Conservation (phyloP, 2,888 invertebrate genomes). For the Tryphoninae sp. region DNA sequence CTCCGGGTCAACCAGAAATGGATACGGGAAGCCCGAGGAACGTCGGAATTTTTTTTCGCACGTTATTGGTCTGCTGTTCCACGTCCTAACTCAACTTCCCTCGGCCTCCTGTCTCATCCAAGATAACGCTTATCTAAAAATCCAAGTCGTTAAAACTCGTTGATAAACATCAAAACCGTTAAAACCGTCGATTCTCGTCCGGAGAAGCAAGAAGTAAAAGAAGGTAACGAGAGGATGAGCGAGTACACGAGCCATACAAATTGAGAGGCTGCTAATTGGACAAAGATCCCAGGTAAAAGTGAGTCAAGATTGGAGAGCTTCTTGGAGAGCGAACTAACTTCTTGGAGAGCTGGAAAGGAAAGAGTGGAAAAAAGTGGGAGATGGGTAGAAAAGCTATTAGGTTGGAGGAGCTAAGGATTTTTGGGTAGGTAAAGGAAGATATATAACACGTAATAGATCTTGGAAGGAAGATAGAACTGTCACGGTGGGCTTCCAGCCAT, state of each 20-base stretch:
- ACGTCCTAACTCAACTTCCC: background rate
- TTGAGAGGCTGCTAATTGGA: conserved; percentile 55
- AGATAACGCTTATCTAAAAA: too few relatives aligned
- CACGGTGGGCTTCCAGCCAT: conserved; percentile 43
- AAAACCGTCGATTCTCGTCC: background rate
- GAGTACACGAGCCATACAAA: conserved; percentile 25
- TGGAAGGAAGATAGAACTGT: conserved; percentile 55
- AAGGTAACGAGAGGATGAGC: background rate
- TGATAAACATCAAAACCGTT: too few relatives aligned
- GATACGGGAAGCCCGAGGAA: conserved; percentile 79
- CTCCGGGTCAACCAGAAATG: conserved; percentile 78
- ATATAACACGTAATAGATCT: conserved; percentile 55
- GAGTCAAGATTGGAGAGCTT: background rate
- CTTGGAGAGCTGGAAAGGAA: background rate
- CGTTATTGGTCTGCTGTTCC: conserved; percentile 44
- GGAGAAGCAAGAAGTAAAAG: background rate
- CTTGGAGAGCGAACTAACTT: background rate
- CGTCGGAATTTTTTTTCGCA: conserved; percentile 78
- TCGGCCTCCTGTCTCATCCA: background rate
- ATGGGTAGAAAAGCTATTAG: conserved; percentile 19
- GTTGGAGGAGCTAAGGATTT: background rate
- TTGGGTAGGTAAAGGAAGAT: conserved; percentile 37
- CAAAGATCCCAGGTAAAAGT: conserved; percentile 44
- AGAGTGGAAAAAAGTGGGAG: background rate
- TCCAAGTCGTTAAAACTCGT: too few relatives aligned